Conservation (phyloP, 2,888 invertebrate species). For the Imbricaverruca yamaguchii region DNA sequence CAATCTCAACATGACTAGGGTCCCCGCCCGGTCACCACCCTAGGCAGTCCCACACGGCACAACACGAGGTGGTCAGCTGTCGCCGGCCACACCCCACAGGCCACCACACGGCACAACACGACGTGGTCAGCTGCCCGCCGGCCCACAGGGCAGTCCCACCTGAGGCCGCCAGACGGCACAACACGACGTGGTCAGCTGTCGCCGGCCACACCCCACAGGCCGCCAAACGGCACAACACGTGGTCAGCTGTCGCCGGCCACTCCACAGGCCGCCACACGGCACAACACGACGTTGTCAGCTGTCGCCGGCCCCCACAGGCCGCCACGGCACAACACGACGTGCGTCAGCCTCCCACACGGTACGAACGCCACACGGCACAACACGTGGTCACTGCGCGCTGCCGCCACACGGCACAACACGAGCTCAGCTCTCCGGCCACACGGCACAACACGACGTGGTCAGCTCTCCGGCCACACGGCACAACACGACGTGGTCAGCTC, state of each 20-base stretch:
- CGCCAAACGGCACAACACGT: too few species aligned
- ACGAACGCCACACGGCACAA: conserved; percentile 52
- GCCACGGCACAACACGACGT: too few species aligned
- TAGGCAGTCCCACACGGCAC: too few species aligned
- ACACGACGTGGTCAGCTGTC: background rate
- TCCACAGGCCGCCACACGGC: too few species aligned
- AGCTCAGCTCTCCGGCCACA: background rate
- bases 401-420: conserved; percentile 24
- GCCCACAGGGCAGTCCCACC: conserved; percentile 75
- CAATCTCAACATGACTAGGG: too few species aligned
- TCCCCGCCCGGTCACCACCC: too few species aligned
- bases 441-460: too few species aligned
- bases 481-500: conserved; percentile 64
- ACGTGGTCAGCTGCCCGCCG: conserved; percentile 81
- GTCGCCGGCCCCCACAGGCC: too few species aligned
- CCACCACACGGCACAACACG: conserved; percentile 49
- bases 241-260: background rate
- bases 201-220: background rate
- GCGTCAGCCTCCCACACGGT: too few species aligned
- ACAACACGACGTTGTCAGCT: too few species aligned
- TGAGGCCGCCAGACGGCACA: conserved; percentile 46
- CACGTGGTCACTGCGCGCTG: conserved; percentile 72
- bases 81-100: background rate
- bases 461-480: background rate
- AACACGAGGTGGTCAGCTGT: background rate